A percentile compares a stretch with the other conserved stretches of the same genome.
phyloP scores from a whole-genome alignment of 2,888 invertebrate species.

The Pomacea canaliculata region DNA sequence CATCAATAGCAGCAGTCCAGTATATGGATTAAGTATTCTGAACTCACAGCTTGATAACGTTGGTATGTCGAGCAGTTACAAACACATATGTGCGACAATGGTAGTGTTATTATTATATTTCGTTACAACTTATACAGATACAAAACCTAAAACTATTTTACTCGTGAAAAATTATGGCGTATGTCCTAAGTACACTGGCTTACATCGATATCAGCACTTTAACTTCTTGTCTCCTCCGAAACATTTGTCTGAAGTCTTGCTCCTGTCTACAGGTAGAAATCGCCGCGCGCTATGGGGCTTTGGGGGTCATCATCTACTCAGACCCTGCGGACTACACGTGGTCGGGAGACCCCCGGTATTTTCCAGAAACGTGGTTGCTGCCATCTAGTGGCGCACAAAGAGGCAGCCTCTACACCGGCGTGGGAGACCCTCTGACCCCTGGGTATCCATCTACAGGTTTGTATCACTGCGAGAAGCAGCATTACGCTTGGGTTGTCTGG shows the following conservation, averaged over 20 bases:
- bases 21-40: too few relatives aligned
- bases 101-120: too few relatives aligned
- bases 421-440: constrained; percentile 73
- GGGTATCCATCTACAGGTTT: constrained; percentile 72
- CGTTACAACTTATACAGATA: too few relatives aligned
- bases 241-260: neutral
- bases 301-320: constrained; percentile 70
- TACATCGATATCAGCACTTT: neutral
- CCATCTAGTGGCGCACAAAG: constrained; percentile 72
- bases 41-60: too few relatives aligned
- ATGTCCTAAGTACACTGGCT: neutral
- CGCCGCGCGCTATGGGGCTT: constrained; percentile 65
- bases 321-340: constrained; percentile 69
- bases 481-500: too few relatives aligned
- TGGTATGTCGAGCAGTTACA: too few relatives aligned
- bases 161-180: too few relatives aligned
- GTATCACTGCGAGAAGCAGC: neutral
- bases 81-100: too few relatives aligned
- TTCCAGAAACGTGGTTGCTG: constrained; percentile 71
- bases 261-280: constrained; percentile 53
- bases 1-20: too few relatives aligned
- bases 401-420: constrained; percentile 66
- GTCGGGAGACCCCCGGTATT: constrained; percentile 60
- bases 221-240: too few relatives aligned
- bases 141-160: too few relatives aligned